Base-by-base conservation (phyloP, 2,888 invertebrate genomes). In the Tiphia femorata region DNA sequence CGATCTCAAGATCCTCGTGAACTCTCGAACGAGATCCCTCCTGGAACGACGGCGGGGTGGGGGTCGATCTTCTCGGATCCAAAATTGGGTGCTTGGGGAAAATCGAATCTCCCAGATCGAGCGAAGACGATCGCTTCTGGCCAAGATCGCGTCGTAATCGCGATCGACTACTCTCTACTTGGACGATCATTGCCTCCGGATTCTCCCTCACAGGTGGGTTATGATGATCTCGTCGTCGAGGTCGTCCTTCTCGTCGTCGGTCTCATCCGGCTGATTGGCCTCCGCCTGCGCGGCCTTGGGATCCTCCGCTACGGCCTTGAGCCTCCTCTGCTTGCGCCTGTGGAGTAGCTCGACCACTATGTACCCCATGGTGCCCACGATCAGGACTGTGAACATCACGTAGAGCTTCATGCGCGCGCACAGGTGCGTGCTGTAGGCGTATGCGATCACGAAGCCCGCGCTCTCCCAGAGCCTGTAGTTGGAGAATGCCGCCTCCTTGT, bases 391-490 rank as follows among this genome's bases (percentile, higher is more conserved):
- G 81, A 94, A 85, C 87, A 95, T 88, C 16, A 95, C 92, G 83
- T 93, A 94, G 0, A 95, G 88, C 86, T 96, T 96, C 90, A 92
- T 92, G 58, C 91, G 86, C 49, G 94, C 92, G 84, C 95, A 95
- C 20, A 95, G 86, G 73, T 93, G 93, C 20, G 93, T 94, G 71
- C 94, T 94, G 85, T 94, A 95, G 0, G 94, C 94, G 78, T 95
- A 96, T 7, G 95, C 94, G 41, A 95, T 91, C 23, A 95, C 95
- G 83, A 95, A 96, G 1, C 96, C 96, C 2, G 91, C 90, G 48
- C 93, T 93, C 84, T 96, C 95, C 95, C 95, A 95, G 4, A 95
- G 87, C 21, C 95, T 89, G 84, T 91, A 95, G 86, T 95, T 95
- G 51, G 95, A 94, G 87, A 95, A 96, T 1, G 95, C 95, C 0